phyloP scores from a whole-genome alignment of 2,113 vertebrate species.

The Antechinus flavipes region DNA sequence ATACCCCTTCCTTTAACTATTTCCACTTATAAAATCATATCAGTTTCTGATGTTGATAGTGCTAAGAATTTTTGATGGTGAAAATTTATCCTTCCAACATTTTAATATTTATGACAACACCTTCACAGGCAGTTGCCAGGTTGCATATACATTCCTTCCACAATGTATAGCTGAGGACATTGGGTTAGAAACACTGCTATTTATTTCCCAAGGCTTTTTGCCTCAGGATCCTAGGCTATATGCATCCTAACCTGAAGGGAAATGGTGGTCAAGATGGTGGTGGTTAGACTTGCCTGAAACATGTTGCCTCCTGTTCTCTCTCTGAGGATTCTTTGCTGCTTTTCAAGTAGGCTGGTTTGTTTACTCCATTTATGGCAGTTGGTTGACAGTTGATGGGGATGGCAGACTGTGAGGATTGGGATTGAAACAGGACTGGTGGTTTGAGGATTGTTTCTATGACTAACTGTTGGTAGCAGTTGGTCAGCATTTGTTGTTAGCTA shows the following conservation, averaged over 20 bases:
- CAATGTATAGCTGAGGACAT: not conserved
- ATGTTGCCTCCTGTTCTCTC: not conserved
- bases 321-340: not conserved
- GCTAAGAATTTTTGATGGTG: not conserved
- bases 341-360: not conserved
- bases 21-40: not conserved
- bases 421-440: not conserved
- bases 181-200: not conserved
- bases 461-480: not conserved
- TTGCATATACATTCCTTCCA: not conserved
- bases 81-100: not conserved
- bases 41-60: not conserved
- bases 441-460: not conserved
- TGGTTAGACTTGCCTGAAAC: not conserved
- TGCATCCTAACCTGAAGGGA: not conserved
- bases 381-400: not conserved
- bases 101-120: not conserved
- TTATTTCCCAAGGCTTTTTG: not conserved
- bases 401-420: not conserved
- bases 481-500: not conserved
- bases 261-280: not conserved
- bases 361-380: not conserved
- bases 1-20: not conserved
- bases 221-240: not conserved
- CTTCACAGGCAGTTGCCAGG: not conserved